Conservation (phyloP, 2,113 vertebrate species). For the Trogon surrucura region DNA sequence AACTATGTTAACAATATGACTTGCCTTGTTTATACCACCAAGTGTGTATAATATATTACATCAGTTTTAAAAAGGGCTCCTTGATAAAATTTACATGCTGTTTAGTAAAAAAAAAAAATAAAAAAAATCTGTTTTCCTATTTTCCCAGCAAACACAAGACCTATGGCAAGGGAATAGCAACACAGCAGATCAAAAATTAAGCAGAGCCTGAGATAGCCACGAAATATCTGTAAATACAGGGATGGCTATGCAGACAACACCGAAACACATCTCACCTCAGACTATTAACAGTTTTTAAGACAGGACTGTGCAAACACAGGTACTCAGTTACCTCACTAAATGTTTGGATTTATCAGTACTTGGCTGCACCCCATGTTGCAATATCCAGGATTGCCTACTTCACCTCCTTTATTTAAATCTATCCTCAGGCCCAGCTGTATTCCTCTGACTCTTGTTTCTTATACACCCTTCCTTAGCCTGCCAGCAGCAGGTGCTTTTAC, state of each 20-base stretch:
- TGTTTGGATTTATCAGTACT: background rate
- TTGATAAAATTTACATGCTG: background rate
- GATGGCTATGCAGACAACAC: background rate
- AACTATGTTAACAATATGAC: background rate
- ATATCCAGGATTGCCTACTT: background rate
- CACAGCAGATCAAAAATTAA: background rate
- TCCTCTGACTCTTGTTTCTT: background rate
- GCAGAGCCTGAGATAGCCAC: background rate
- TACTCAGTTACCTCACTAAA: background rate
- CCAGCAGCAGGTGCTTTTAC: background rate
- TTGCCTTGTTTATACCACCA: background rate
- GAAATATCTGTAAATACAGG: background rate
- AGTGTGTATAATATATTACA: background rate
- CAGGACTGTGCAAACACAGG: background rate
- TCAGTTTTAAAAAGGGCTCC: background rate
- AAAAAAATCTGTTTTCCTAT: background rate
- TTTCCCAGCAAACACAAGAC: background rate
- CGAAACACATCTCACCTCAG: background rate
- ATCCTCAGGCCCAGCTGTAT: background rate
- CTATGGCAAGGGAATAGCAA: background rate
- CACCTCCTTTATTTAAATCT: background rate
- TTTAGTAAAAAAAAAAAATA: background rate
- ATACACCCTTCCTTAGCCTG: background rate
- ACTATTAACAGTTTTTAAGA: background rate
- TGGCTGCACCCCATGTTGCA: background rate